These are phyloP conservation scores for Sepiola atlantica DNA, from an alignment of 2,888 invertebrate genomes.

Conservation along the genomic window DNA sequence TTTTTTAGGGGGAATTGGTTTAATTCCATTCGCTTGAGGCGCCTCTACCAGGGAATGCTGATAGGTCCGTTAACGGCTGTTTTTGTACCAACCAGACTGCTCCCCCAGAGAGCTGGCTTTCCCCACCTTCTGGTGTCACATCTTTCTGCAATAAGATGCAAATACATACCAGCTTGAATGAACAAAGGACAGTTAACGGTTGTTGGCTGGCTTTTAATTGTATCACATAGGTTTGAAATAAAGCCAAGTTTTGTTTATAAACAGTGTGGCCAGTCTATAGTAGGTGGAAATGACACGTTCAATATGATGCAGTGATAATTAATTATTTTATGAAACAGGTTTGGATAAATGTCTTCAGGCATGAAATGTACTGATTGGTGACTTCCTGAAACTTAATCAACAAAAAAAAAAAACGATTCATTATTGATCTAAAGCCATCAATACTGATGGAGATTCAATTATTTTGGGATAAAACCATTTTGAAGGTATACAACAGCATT, in stretches of 20 bases:
- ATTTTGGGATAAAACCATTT: slow-evolving; percentile 15
- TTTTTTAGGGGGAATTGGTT: too few species aligned
- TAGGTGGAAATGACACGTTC: not conserved
- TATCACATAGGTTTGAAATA: not conserved
- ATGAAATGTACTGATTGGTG: not conserved
- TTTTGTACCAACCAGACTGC: too few species aligned
- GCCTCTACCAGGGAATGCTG: too few species aligned
- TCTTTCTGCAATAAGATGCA: too few species aligned
- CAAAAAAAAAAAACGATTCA: not conserved
- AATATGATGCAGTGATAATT: not conserved
- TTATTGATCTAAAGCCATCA: not conserved
- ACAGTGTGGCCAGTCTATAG: not conserved
- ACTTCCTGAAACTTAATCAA: not conserved
- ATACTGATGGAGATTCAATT: not conserved
- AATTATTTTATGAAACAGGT: not conserved
- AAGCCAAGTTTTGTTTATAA: not conserved
- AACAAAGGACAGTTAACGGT: not conserved
- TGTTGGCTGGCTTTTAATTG: not conserved
- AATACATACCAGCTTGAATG: not conserved
- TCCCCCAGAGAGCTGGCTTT: too few species aligned
- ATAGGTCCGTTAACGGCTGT: too few species aligned
- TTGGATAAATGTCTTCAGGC: not conserved
- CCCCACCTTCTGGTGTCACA: too few species aligned
- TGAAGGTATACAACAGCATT: not conserved
- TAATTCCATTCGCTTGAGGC: too few species aligned